phyloP scores from a whole-genome alignment of 2,888 invertebrate genomes.

The Lagria hirta region DNA sequence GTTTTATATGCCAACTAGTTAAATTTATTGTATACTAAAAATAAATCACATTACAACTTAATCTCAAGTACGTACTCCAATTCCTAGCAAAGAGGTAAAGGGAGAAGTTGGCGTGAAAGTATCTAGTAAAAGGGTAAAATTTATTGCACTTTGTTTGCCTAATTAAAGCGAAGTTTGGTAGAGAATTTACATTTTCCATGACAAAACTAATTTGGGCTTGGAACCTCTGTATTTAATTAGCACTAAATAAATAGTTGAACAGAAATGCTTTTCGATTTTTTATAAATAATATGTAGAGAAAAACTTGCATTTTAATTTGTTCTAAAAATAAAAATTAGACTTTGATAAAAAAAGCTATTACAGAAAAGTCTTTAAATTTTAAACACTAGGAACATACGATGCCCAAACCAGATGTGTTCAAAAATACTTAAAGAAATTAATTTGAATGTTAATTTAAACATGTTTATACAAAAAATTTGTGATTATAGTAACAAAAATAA shows the following conservation, averaged over 20 bases:
- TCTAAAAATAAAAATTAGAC: conserved; percentile 9
- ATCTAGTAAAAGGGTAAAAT: conserved; percentile 35
- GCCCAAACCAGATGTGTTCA: too few species aligned
- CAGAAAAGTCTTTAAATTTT: too few species aligned
- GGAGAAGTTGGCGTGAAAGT: conserved; percentile 28
- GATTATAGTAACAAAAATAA: too few species aligned
- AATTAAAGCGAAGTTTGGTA: conserved; percentile 39
- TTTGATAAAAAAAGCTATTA: background rate
- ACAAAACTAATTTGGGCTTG: conserved; percentile 38
- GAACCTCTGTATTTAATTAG: conserved; percentile 37
- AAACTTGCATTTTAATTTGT: conserved; percentile 31
- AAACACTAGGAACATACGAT: too few species aligned
- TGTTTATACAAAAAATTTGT: too few species aligned
- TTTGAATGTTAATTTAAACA: too few species aligned
- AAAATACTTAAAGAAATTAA: too few species aligned
- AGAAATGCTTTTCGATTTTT: conserved; percentile 27
- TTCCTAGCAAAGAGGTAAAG: conserved; percentile 12
- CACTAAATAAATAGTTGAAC: conserved; percentile 36
- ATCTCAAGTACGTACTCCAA: conserved; percentile 19
- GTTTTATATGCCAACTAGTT: too few species aligned
- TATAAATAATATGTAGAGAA: too few species aligned
- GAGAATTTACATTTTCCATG: conserved; percentile 39
- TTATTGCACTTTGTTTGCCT: conserved; percentile 38
- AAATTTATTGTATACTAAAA: conserved; percentile 11
- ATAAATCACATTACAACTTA: conserved; percentile 28